A percentile compares a stretch with the other conserved stretches of the same genome.
Evolutionary conservation across 2,888 invertebrate genomes (phyloP).

Genomic region (Lutraria lutraria): DNA sequence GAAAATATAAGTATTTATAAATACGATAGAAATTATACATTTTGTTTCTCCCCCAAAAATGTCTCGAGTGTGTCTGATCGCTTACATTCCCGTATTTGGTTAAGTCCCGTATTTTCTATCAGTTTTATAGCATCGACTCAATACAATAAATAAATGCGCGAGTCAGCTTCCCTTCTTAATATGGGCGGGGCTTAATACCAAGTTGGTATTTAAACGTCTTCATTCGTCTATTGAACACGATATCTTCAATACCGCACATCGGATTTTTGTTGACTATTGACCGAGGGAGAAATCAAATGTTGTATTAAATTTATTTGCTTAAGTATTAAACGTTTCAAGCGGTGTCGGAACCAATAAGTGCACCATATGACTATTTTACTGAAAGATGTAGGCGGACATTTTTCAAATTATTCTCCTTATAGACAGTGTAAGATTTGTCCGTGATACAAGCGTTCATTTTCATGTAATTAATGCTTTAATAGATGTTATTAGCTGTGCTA

Average conservation of each 20-base stretch:
- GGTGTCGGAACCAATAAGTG: background rate
- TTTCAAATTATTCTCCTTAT: no score
- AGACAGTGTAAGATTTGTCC: no score
- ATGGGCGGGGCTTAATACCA: constrained; percentile 41
- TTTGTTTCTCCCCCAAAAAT: background rate
- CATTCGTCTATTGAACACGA: constrained; percentile 4
- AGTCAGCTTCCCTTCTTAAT: constrained; percentile 23
- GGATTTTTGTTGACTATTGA: background rate
- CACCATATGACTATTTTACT: background rate
- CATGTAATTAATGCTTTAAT: no score
- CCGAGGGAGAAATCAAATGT: background rate
- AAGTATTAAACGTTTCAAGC: background rate
- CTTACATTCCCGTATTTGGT: constrained; percentile 43
- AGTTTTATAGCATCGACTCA: constrained; percentile 49
- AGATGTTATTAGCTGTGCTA: no score
- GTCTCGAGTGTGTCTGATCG: constrained; percentile 7
- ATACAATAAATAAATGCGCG: constrained; percentile 42
- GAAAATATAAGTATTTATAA: background rate
- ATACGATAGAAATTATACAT: background rate
- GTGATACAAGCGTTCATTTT: no score
- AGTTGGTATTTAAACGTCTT: constrained; percentile 39
- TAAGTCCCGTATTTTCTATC: constrained; percentile 27
- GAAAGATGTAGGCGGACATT: background rate
- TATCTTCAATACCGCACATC: background rate
- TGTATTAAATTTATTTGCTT: background rate